Conservation (phyloP, 1,140 invertebrate species). For the Eulimnadia texana region DNA sequence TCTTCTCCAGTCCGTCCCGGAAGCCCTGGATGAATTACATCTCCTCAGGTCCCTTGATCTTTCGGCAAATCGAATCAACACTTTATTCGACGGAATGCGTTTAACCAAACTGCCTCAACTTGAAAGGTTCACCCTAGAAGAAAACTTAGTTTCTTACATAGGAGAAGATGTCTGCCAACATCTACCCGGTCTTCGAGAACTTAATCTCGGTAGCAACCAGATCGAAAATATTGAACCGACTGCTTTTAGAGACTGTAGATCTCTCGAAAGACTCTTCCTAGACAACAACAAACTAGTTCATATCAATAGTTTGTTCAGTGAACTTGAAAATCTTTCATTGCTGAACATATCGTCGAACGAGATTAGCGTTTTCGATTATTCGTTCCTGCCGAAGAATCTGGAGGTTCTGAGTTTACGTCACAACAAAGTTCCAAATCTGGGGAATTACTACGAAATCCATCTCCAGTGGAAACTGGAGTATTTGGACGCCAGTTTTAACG, state of each 20-base stretch:
- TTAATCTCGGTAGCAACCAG: slow-evolving; percentile 76
- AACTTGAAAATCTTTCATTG: slow-evolving; percentile 60
- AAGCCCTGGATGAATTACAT: slow-evolving; percentile 51
- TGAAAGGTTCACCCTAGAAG: slow-evolving; percentile 64
- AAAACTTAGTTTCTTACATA: slow-evolving; percentile 50
- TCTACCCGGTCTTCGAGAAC: slow-evolving; percentile 58
- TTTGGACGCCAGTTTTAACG: slow-evolving; percentile 72
- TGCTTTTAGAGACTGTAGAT: slow-evolving; percentile 51
- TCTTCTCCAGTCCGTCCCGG: slow-evolving; percentile 56
- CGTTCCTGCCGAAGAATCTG: slow-evolving; percentile 67
- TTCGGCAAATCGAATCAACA: slow-evolving; percentile 68
- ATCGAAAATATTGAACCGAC: slow-evolving; percentile 67
- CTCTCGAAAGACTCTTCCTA: slow-evolving; percentile 64
- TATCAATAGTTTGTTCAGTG: slow-evolving; percentile 70
- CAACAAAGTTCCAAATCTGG: slow-evolving; percentile 68
- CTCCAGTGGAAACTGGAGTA: slow-evolving; percentile 30
- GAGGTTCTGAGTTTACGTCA: slow-evolving; percentile 81
- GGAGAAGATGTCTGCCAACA: slow-evolving; percentile 57
- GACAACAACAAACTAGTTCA: slow-evolving; percentile 74
- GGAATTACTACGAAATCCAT: slow-evolving; percentile 70
- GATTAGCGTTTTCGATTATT: slow-evolving; percentile 78
- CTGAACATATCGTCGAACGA: slow-evolving; percentile 77
- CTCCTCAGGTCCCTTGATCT: slow-evolving; percentile 46
- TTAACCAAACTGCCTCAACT: slow-evolving; percentile 70
- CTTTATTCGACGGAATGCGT: slow-evolving; percentile 61